Evolutionary conservation across 2,113 vertebrate genomes (phyloP).

Genomic region (Rana temporaria): DNA sequence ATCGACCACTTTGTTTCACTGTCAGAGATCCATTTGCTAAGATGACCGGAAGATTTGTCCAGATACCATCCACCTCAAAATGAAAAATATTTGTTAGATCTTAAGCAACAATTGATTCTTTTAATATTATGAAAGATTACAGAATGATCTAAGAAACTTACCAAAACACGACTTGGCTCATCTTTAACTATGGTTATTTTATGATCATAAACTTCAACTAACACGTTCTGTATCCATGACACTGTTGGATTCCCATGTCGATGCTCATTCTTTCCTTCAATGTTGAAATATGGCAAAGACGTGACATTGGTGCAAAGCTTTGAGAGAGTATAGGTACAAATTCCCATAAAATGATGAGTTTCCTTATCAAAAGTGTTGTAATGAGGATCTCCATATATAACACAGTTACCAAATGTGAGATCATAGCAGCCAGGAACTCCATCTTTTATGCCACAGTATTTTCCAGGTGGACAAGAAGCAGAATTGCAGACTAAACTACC

Average conservation of each 20-base stretch:
- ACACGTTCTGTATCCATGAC: constrained; percentile 71
- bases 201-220: constrained; percentile 64
- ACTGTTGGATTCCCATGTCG: constrained; percentile 62
- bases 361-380: constrained; percentile 81
- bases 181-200: constrained; percentile 71
- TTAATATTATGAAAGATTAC: neutral
- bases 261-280: constrained; percentile 77
- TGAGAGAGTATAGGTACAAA: constrained; percentile 80
- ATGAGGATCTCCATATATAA: constrained; percentile 72
- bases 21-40: constrained; percentile 63
- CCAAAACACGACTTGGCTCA: constrained; percentile 74
- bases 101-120: neutral
- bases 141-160: constrained; percentile 61
- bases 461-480: constrained; percentile 66
- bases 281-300: constrained; percentile 73
- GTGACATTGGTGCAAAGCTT: constrained; percentile 71
- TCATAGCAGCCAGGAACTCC: constrained; percentile 60
- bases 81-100: neutral
- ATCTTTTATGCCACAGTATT: constrained; percentile 67
- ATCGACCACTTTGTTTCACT: constrained; percentile 68
- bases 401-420: constrained; percentile 70
- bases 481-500: constrained; percentile 71
- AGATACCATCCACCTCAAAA: constrained; percentile 77
- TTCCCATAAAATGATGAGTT: constrained; percentile 73
- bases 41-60: constrained; percentile 75